A percentile compares a stretch with the other conserved stretches of the same genome.
Conservation (phyloP, 2,113 vertebrate genomes). For the Psophia crepitans region DNA sequence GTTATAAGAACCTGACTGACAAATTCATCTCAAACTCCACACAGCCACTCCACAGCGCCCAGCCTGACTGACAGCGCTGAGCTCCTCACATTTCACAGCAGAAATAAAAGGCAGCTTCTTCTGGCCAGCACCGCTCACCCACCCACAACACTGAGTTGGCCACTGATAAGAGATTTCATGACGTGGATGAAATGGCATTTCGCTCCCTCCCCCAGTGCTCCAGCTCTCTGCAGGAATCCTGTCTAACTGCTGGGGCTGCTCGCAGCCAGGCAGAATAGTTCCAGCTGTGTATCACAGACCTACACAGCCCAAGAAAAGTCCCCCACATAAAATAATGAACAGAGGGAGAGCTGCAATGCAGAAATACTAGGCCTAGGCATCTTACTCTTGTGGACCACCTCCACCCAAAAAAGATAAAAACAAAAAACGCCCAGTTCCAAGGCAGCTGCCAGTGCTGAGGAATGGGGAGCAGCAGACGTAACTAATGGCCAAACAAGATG, state of each 20-base stretch:
- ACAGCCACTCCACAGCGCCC: background rate
- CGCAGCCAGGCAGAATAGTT: background rate
- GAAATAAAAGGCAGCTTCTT: conserved; percentile 31
- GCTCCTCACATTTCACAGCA: background rate
- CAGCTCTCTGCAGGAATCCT: conserved; percentile 30
- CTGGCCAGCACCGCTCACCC: background rate
- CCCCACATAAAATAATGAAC: background rate
- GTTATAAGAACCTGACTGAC: background rate
- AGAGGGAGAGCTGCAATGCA: background rate
- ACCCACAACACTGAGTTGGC: background rate
- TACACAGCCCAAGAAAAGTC: background rate
- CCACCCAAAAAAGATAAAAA: background rate
- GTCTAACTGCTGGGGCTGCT: conserved; percentile 48
- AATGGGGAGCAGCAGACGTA: background rate
- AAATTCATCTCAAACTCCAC: background rate
- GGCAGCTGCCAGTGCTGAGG: background rate
- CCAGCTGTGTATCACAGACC: conserved; percentile 13
- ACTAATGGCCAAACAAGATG: background rate
- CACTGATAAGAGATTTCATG: conserved; percentile 50
- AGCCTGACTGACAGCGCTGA: background rate
- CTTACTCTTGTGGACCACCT: background rate
- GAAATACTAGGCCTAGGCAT: background rate
- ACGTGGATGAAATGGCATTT: conserved; percentile 54
- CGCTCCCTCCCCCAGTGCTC: conserved; percentile 8
- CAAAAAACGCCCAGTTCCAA: background rate